Base-by-base conservation (phyloP, 2,113 vertebrate genomes). In the Chrysochloris asiatica region DNA sequence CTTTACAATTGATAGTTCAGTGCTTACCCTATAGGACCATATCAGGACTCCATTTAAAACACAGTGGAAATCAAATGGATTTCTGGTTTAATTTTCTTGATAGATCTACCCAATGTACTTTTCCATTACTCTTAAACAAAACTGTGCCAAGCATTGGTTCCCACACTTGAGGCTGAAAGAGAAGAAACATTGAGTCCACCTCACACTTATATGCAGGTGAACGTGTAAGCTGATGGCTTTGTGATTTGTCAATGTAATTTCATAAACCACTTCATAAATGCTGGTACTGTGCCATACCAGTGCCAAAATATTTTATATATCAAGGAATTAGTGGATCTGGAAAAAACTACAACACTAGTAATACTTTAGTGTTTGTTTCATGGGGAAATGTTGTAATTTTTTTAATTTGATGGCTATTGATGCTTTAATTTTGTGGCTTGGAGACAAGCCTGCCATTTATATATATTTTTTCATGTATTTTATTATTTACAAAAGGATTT, bases 41-140 rank as follows among this genome's bases (percentile, higher is more conserved):
- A n/a, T n/a, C n/a, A n/a, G n/a, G n/a, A n/a, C n/a, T n/a, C 33
- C 16, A 38, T 81, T 94, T 88, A 87, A 89, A 95, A 61, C 33
- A 52, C 63, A n/a, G 52, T 89, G 21, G 61, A 67, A 91, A 88
- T 92, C 61, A 88, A 67, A 54, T 54, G 95, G 85, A 33, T 82
- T 92, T 83, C 52, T 91, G 30, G 43, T 75, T 89, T 38, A 50
- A 11, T 83, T 90, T 92, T 94, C 72, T 92, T 84, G 63, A 26
- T 79, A 79, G 33, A 41, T 91, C 47, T 95, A 10, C 41, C 85
- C 85, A 63, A n/a, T n/a, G 4, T 7, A 88, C 41, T 91, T 95
- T 82, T 52, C n/a, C 17, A 86, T 52, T 86, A 67, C 36, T 92
- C 6, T 36, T 8, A 63, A 84, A 45, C 36, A 86, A 86, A 95